Percentiles rank a stretch among this genome's conserved stretches.
These are phyloP conservation scores for Carpatolechia fugitivella DNA, from an alignment of 2,888 invertebrate genomes.

Conservation along the genomic window DNA sequence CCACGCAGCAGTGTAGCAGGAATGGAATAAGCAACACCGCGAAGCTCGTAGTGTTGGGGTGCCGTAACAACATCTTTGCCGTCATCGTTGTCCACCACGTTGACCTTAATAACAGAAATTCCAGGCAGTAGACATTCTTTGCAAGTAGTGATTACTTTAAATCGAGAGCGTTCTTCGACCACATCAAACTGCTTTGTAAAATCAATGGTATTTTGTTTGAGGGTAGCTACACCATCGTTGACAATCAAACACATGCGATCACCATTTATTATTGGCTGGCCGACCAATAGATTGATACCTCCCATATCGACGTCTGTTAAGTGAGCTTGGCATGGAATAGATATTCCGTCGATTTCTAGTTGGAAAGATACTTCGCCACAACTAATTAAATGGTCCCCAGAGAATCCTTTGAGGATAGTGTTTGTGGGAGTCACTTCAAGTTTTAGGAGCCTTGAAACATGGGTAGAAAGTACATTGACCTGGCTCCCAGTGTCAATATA, in stretches of 20 bases:
- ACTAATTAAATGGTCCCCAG: background rate
- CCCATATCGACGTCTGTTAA: background rate
- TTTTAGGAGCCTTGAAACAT: background rate
- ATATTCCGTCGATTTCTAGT: background rate
- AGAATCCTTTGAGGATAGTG: background rate
- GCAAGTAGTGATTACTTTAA: conserved; percentile 19
- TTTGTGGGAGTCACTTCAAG: background rate
- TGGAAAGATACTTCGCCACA: background rate
- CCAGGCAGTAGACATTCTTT: conserved; percentile 25
- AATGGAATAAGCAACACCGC: conserved; percentile 25
- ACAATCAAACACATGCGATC: background rate
- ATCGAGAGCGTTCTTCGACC: conserved; percentile 13
- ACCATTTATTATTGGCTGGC: background rate
- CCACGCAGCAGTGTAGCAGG: conserved; percentile 31
- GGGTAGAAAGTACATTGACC: background rate
- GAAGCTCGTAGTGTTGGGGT: conserved; percentile 26
- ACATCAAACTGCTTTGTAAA: conserved; percentile 3
- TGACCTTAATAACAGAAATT: conserved; percentile 23
- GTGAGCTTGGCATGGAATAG: background rate
- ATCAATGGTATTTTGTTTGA: conserved; percentile 2
- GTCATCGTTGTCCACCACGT: conserved; percentile 17
- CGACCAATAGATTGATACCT: background rate
- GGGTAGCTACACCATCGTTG: conserved; percentile 12
- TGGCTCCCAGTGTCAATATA: conserved; percentile 6
- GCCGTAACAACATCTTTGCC: conserved; percentile 22